Evolutionary conservation across 2,113 vertebrate species (phyloP).

Genomic region (Acanthisitta chloris): DNA sequence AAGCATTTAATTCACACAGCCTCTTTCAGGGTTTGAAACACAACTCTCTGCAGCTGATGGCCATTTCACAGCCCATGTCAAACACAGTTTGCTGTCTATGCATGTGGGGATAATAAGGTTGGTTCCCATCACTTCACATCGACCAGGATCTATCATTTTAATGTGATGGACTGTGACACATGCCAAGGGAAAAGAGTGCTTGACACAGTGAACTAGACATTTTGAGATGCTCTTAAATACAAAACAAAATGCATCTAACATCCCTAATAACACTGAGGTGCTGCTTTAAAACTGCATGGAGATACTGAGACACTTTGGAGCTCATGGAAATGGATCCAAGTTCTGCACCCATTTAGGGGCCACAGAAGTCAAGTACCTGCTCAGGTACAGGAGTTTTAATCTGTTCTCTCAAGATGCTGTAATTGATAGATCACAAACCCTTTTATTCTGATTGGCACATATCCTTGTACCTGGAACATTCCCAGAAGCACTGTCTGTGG

Average conservation of each 20-base stretch:
- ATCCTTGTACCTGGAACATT: conserved; percentile 5
- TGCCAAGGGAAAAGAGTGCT: background rate
- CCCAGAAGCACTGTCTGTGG: conserved; percentile 6
- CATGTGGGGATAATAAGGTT: background rate
- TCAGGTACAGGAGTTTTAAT: background rate
- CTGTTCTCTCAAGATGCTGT: background rate
- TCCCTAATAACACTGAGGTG: background rate
- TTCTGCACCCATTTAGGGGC: background rate
- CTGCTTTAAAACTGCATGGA: background rate
- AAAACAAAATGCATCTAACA: accelerated
- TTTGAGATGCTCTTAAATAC: background rate
- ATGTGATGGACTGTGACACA: background rate
- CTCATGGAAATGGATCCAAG: background rate
- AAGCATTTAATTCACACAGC: background rate
- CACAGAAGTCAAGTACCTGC: background rate
- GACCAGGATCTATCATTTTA: background rate
- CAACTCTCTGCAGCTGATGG: background rate
- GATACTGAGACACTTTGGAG: background rate
- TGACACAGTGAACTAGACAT: background rate
- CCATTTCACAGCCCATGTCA: background rate
- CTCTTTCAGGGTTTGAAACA: background rate
- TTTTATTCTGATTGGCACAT: background rate
- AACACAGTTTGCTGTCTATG: background rate
- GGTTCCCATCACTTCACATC: background rate
- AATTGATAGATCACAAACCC: background rate